Evolutionary conservation across 2,797 vertebrate species (phyloP), one percentile per base, ranked within the genome.

Genomic region (Synanceia verrucosa): DNA sequence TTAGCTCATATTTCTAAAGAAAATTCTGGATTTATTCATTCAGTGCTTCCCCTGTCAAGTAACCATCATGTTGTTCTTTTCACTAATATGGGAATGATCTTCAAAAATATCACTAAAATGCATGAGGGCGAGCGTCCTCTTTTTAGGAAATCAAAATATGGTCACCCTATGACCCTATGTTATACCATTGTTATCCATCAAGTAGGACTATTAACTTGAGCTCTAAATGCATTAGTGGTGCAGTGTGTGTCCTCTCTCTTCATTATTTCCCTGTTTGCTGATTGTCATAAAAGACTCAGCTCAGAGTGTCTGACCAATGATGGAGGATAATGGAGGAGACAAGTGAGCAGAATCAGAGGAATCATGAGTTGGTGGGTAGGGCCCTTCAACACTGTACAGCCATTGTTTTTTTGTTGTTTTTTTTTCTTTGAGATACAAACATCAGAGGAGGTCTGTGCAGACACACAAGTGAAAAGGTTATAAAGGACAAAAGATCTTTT

Each of bases 381-480:
- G 66, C 84, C 82, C 64, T 56, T 37, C 66, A 82, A 92, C 90
- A 95, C 92, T 95, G 90, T 93, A 83, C 92, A 84, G 88, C 92
- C 92, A 93, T 94, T 95, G 92, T 95, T 89, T 90, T 93, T 87
- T 59, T 57, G 21, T 11, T 39, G n/a, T 50, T 65, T 65, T 62
- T 47, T 21, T 12, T 0, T 9, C 19, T 76, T 73, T 70, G 51
- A 85, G 70, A 85, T 76, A 73, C 70, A 83, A 81, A 84, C 76
- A 94, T 67, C 56, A 75, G 59, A 69, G 78, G 80, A 86, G 66
- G 87, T 93, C 80, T 48, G 24, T 11, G 21, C 39, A n/a, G 34
- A 12, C 62, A 64, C 55, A 43, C 63, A 90, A 90, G 88, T 91
- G 92, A 93, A 94, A 78, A 86, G 68, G 73, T 82, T 84, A 80